These are phyloP conservation scores for Pseudolycoriella hygida DNA, from an alignment of 2,888 invertebrate species.

Conservation along the genomic window DNA sequence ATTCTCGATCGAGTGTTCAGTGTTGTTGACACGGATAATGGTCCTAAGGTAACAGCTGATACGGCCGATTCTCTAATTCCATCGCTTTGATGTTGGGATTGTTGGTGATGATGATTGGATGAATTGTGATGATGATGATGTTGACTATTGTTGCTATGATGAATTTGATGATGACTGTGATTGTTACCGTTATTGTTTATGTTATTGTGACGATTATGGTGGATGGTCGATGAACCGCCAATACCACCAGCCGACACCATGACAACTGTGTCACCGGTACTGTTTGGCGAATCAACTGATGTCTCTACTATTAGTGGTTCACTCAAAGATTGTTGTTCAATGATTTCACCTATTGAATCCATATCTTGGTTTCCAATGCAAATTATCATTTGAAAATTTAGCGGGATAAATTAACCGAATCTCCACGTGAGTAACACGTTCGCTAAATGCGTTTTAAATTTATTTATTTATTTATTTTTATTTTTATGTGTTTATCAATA, in stretches of 20 bases:
- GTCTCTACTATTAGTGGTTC: constrained; percentile 29
- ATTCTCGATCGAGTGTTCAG: constrained; percentile 6
- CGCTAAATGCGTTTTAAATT: not conserved
- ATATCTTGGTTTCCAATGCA: constrained; percentile 17
- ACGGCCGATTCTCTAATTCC: constrained; percentile 5
- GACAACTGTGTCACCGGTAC: constrained; percentile 26
- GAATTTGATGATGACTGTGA: constrained; percentile 11
- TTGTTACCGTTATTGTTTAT: constrained; percentile 4
- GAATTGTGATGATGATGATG: constrained; percentile 6
- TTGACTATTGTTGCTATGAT: constrained; percentile 7
- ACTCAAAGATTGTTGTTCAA: constrained; percentile 36
- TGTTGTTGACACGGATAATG: constrained; percentile 6
- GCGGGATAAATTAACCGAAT: too few relatives aligned
- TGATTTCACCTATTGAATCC: constrained; percentile 41
- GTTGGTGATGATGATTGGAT: constrained; percentile 8
- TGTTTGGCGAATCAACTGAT: constrained; percentile 31
- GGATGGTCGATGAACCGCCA: constrained; percentile 8
- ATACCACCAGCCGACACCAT: constrained; percentile 17
- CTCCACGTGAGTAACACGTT: too few relatives aligned
- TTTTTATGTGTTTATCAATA: too few relatives aligned
- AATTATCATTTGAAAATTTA: not conserved
- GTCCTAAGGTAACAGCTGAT: constrained; percentile 7
- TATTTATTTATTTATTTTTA: not conserved
- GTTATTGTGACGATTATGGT: constrained; percentile 11
- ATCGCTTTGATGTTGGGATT: constrained; percentile 8